Conservation (phyloP, 2,888 invertebrate genomes). For the Amiota communis region DNA sequence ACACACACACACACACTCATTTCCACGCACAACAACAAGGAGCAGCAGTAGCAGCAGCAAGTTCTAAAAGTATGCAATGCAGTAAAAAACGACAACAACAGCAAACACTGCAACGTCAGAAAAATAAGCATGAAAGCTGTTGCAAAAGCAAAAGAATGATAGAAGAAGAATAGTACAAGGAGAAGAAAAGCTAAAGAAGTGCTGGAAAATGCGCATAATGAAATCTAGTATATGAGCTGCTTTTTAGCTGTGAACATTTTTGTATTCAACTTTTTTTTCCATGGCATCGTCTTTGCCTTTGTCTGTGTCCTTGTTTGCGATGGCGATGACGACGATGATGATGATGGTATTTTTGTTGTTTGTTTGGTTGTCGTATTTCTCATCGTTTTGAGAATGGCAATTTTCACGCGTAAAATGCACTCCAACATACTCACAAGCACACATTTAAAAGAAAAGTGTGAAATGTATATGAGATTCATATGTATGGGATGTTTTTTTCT, state of each 20-base stretch:
- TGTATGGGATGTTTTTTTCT: background rate
- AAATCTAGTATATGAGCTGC: conserved; percentile 58
- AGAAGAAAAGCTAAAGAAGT: conserved; percentile 43
- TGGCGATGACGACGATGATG: no score
- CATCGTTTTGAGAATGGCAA: conserved; percentile 61
- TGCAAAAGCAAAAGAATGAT: background rate
- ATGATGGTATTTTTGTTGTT: conserved; percentile 5
- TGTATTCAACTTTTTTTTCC: conserved; percentile 3
- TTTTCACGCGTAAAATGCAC: conserved; percentile 53
- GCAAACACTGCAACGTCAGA: conserved; percentile 9
- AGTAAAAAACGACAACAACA: conserved; percentile 17
- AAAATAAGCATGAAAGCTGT: conserved; percentile 2
- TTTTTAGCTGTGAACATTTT: conserved; percentile 49
- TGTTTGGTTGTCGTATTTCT: conserved; percentile 21
- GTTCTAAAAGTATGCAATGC: conserved; percentile 62
- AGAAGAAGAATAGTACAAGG: background rate
- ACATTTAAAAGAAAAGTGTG: conserved; percentile 23
- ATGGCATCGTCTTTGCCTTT: conserved; percentile 4
- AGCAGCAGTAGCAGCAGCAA: conserved; percentile 23
- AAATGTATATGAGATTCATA: conserved; percentile 23
- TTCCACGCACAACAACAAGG: conserved; percentile 21
- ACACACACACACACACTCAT: conserved; percentile 39
- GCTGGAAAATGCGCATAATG: conserved; percentile 66
- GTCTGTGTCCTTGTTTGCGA: background rate
- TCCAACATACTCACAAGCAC: conserved; percentile 37